Percentiles rank a stretch among this genome's conserved stretches.
Conservation (phyloP, 2,888 invertebrate species). For the Oligia latruncula region DNA sequence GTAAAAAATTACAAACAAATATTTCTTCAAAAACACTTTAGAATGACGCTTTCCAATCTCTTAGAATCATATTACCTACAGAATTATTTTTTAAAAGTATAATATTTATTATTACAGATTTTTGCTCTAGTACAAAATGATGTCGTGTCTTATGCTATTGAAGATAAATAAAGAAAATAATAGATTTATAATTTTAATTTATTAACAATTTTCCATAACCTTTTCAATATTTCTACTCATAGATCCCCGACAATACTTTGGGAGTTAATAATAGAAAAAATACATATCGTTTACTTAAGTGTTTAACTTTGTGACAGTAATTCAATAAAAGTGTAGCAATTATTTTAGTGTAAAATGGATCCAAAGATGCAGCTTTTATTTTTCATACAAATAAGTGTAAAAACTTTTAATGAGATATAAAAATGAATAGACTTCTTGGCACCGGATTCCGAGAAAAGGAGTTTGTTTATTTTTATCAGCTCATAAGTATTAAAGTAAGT, state of each 20-base stretch:
- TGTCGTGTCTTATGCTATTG: constrained; percentile 79
- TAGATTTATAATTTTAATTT: constrained; percentile 57
- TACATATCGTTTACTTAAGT: constrained; percentile 88
- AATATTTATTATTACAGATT: constrained; percentile 61
- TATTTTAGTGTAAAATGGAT: constrained; percentile 74
- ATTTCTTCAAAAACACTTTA: constrained; percentile 47
- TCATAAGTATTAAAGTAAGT: constrained; percentile 73
- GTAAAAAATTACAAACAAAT: constrained; percentile 31
- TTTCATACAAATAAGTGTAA: constrained; percentile 84
- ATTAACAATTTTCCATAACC: constrained; percentile 46
- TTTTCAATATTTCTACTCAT: constrained; percentile 56
- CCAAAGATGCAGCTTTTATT: constrained; percentile 89
- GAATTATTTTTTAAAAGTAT: constrained; percentile 49
- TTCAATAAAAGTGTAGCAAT: constrained; percentile 82
- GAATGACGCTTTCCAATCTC: constrained; percentile 51
- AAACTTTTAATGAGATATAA: constrained; percentile 62
- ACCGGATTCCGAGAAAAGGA: constrained; percentile 2
- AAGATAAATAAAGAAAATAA: constrained; percentile 54
- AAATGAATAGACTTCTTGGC: constrained; percentile 57
- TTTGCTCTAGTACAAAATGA: constrained; percentile 84
- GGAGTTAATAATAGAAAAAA: constrained; percentile 76
- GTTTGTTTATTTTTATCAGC: constrained; percentile 60
- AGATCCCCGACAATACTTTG: constrained; percentile 70
- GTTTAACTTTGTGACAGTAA: constrained; percentile 83
- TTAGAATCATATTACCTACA: constrained; percentile 39